Percentiles rank a stretch among this genome's conserved stretches.
These are phyloP conservation scores for Calameuta pallipes DNA, from an alignment of 2,888 invertebrate species.

Conservation along the genomic window DNA sequence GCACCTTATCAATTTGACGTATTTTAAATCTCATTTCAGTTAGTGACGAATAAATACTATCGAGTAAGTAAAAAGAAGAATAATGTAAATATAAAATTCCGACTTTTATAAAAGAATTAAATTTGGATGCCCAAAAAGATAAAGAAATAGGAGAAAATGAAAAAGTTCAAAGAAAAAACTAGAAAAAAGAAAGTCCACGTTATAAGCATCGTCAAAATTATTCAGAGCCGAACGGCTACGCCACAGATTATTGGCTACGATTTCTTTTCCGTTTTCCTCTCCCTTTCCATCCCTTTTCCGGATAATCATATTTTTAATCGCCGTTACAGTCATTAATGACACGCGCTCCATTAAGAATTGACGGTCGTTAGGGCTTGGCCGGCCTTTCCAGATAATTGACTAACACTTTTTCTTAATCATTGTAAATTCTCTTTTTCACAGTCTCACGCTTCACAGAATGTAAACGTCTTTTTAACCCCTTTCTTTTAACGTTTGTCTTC, in stretches of 20 bases:
- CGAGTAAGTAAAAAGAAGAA: too few relatives aligned
- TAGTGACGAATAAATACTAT: too few relatives aligned
- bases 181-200: slow-evolving; percentile 32
- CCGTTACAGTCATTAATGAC: neutral
- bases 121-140: too few relatives aligned
- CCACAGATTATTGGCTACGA: slow-evolving; percentile 52
- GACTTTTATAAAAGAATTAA: too few relatives aligned
- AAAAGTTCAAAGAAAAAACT: neutral
- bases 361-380: neutral
- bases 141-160: too few relatives aligned
- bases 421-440: neutral
- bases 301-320: neutral
- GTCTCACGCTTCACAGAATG: neutral
- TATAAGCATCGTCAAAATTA: slow-evolving; percentile 39
- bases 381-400: neutral
- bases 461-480: neutral
- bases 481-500: neutral
- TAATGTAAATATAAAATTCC: too few relatives aligned
- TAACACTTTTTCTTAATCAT: neutral
- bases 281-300: neutral
- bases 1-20: too few relatives aligned
- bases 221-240: slow-evolving; percentile 58
- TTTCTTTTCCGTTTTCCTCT: slow-evolving; percentile 31
- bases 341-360: neutral
- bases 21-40: too few relatives aligned